Base-by-base conservation (phyloP, 2,888 invertebrate species). In the Phania funesta region DNA sequence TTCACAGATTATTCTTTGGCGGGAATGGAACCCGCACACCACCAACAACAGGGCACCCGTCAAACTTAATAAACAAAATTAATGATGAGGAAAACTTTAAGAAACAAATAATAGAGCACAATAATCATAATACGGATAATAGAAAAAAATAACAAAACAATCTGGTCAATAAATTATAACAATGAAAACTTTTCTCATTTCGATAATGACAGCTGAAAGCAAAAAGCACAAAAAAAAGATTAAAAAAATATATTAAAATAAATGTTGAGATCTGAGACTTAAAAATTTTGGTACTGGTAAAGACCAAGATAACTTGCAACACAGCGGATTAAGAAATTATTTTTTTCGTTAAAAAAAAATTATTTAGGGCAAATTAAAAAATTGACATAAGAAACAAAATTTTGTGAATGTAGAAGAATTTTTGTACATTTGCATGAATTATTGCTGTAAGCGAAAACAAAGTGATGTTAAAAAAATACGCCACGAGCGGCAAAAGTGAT, bases 151-250 rank as follows among this genome's bases (percentile, higher is more conserved):
- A 67, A 60, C 26, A 62, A 74, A 80, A 56, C 58, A 80, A 68
- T 62, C 26, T 64, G 62, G 62, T 46, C 62, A 60, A 79, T 74
- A 79, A 79, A 74, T 79, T 68, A n/a, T 38, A 41, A 50, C 52
- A 56, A 44, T 62, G 52, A 26, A 46, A 77, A 73, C 54, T 79
- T 79, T 79, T 79, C 79, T 62, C 79, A 79, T 79, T 73, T 79
- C 13, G 60, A 54, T 79, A 79, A 79, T 79, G 67, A 60, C 60
- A 73, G 41, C 32, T 60, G 29, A 35, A 71, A 71, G 22, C 46
- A 46, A 35, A 29, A 29, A 50, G 3, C 11, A 13, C 29, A 5
- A 32, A 29, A 11, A 64, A 46, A 0, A 2, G 41, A 60, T 20
- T 22, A 22, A 2, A 60, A 38, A 73, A 52, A 29, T 11, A 68